Base-by-base conservation (phyloP, 2,113 vertebrate genomes). In the Aspidoscelis tigris region DNA sequence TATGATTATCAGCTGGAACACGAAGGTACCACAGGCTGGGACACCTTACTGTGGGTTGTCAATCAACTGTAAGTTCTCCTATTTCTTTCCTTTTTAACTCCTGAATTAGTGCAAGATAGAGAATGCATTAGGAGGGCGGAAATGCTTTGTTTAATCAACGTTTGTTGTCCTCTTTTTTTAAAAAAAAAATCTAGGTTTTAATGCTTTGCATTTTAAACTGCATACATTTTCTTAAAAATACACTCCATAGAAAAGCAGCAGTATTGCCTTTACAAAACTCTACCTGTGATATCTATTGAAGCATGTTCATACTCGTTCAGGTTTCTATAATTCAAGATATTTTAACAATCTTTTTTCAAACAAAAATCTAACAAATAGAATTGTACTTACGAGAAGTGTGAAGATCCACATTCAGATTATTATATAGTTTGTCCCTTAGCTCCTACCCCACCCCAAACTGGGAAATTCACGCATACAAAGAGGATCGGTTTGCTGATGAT, bases 21-120 rank as follows among this genome's bases (percentile, higher is more conserved):
- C 0, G 98, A 99, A 94, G 98, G 98, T 76, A 99, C 99, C 90
- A 98, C 98, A 3, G 97, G 98, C 95, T 99, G 98, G 98, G 98
- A 98, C 70, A 98, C 97, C 87, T 94, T 99, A 84, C 95, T 99
- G 6, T 99, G 99, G 99, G 98, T 99, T 83, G 99, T 99, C 94
- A 99, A 99, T 94, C 99, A 99, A 20, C 94, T 99, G 99, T 99
- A 93, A 98, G 99, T 96, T 74, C 76, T 2, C 55, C 77, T 78
- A 82, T 0, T 82, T 80, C 71, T 50, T 3, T 22, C 84, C 3
- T 0, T 6, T 58, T 81, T 82, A 24, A 82, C 21, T 72, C 72
- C 68, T 61, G 39, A 73, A 73, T 74, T 9, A 43, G 7, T n/a
- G 24, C 53, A 44, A 14, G 21, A 41, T 9, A 61, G 58, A 61